Conservation (phyloP, 2,113 vertebrate species). For the Saccopteryx leptura region DNA sequence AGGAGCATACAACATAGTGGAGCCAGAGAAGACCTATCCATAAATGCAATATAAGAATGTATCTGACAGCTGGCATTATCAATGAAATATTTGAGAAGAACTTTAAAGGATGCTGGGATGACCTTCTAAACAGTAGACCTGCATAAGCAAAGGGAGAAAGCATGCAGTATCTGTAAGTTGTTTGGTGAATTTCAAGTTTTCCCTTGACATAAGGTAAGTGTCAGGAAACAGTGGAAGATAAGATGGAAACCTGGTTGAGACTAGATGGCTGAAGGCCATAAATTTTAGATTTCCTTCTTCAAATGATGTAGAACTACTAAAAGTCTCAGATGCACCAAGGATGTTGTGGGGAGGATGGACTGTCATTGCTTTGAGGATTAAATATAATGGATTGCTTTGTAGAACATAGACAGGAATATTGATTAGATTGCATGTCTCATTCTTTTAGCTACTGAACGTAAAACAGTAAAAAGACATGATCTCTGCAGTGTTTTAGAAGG, state of each 20-base stretch:
- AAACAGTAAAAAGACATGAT: background rate
- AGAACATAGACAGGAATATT: background rate
- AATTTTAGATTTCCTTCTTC: slow-evolving; percentile 39
- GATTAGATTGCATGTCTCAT: background rate
- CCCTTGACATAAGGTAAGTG: background rate
- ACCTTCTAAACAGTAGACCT: background rate
- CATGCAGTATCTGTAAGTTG: background rate
- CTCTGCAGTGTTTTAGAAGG: background rate
- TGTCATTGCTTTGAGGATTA: background rate
- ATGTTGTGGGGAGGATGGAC: background rate
- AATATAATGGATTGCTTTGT: background rate
- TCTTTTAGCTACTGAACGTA: background rate
- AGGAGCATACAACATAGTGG: background rate
- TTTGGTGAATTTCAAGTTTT: background rate
- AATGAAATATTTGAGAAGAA: background rate
- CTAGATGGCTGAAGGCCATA: background rate
- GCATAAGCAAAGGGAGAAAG: background rate
- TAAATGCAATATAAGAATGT: background rate
- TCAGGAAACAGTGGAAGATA: background rate
- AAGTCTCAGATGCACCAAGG: background rate
- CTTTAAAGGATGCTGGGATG: background rate
- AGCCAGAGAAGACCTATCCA: background rate
- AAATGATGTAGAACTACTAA: background rate
- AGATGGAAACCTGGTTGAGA: background rate
- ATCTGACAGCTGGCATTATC: background rate